Base-by-base conservation (phyloP, 2,797 vertebrate genomes). In the Limnodromus scolopaceus region DNA sequence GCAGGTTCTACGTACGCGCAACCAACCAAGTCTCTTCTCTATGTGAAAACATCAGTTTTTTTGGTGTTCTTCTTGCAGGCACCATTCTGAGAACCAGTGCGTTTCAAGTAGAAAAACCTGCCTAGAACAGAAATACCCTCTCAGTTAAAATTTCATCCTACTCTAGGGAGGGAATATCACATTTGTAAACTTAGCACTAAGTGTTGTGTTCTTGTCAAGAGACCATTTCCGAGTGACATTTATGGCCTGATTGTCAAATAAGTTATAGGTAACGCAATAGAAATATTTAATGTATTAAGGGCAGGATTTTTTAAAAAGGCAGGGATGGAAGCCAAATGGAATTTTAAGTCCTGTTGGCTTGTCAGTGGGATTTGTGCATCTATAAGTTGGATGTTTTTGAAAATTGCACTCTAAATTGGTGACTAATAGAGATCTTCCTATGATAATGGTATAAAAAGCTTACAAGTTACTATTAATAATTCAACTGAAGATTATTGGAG, bases 401-500 rank as follows among this genome's bases (percentile, higher is more conserved):
- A 93, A 89, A 74, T 55, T 41, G 79, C 51, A 9, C 11, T 83
- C 51, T 87, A 80, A 91, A 95, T 89, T 77, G 75, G 81, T 77
- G 77, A 66, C 93, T 94, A 85, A 96, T 82, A 79, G 82, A 82
- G 81, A 69, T 74, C 63, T 82, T 93, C 58, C 74, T 34, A 34
- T 58, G 68, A 57, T 94, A 87, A 91, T 77, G 75, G 66, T 53
- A 70, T 77, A 84, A 77, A 83, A 77, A 24, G 43, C 77, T 93
- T 89, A 60, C 75, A 82, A 93, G 88, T 82, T 69, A 20, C 78
- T n/a, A 94, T 97, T 77, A 97, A 97, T 97, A 96, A 96, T 96
- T 95, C 78, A 95, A 11, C 78, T 80, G 53, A 45, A 91, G 84
- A 48, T 85, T 83, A 39, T 41, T 91, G 84, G 55, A 92, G 53